A percentile compares a stretch with the other conserved stretches of the same genome.
These are phyloP conservation scores for Camarhynchus parvulus DNA, from an alignment of 2,113 vertebrate genomes.

Conservation along the genomic window DNA sequence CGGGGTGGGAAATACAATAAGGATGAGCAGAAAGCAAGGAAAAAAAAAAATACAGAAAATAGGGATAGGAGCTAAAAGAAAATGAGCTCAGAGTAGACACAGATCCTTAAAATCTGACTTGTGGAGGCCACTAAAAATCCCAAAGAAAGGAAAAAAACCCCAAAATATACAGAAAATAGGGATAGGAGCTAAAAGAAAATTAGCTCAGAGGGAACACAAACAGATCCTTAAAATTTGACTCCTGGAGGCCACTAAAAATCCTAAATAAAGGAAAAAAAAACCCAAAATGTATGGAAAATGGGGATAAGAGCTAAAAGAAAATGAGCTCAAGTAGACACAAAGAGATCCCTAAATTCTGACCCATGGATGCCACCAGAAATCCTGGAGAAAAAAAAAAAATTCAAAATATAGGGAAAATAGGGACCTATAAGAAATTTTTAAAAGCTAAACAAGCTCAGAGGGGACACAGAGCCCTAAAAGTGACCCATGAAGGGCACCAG, in stretches of 20 bases:
- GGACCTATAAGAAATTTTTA: neutral
- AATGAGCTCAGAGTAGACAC: neutral
- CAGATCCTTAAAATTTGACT: neutral
- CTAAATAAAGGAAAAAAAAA: neutral
- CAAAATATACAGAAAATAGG: too few species aligned
- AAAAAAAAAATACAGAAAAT: neutral
- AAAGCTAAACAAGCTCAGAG: neutral
- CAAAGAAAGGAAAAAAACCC: neutral
- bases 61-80: neutral
- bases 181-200: neutral
- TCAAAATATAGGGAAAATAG: neutral
- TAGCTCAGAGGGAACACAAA: neutral
- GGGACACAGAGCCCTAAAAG: neutral
- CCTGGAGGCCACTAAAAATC: neutral
- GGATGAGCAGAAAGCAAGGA: neutral
- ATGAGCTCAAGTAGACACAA: neutral
- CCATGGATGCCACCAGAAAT: rapidly evolving
- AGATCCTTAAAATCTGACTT: neutral
- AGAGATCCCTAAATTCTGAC: neutral
- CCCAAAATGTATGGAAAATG: neutral
- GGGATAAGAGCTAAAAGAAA: neutral
- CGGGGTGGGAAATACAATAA: neutral
- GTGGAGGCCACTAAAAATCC: neutral
- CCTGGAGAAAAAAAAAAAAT: neutral
- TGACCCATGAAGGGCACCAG: rapidly evolving